Base-by-base conservation (phyloP, 2,113 vertebrate genomes). In the Ctenomys sociabilis region DNA sequence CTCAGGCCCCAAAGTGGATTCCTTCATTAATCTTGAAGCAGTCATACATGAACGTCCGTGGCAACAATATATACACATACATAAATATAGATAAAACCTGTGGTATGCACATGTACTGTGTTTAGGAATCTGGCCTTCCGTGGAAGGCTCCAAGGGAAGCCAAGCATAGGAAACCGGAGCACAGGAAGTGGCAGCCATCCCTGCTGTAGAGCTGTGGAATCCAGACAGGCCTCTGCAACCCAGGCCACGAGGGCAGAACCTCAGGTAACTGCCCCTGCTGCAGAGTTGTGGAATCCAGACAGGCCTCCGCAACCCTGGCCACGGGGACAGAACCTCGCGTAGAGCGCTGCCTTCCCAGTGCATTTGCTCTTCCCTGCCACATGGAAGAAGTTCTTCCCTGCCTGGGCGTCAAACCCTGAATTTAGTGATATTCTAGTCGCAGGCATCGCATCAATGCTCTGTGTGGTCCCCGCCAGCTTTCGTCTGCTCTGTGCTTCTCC, bases 11-110 rank as follows among this genome's bases (percentile, higher is more conserved):
- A 73, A 49, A 88, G 59, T 81, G 17, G 40, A 19, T 70, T 32
- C 52, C 85, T 9, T 49, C 19, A 14, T 85, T 94, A 92, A 70
- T 57, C 66, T 57, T 87, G 81, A 73, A 93, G 70, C 87, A 32
- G 16, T 49, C 77, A 43, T 45, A 17, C 45, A 3, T 11, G 40
- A 66, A 80, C 7, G 37, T 43, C 3, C n/a, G 28, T 14, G 19
- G 3, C 16, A 5, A 57, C 54, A 57, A 52, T 14, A 57, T 57
- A 2, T 40, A 7, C 13, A 28, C 78, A 37, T 35, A 8, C 54
- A 10, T 4, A 32, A n/a, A 75, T 13, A 8, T 7, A 72, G 21
- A 10, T 26, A 64, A 7, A 7, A 43, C 4, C 63, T 24, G 10
- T 54, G 9, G 5, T 37, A 3, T 28, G 16, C 21, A 19, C 7